Evolutionary conservation across 2,797 vertebrate genomes (phyloP), one percentile per base, ranked within the genome.

Genomic region (Rhinogobio ventralis): DNA sequence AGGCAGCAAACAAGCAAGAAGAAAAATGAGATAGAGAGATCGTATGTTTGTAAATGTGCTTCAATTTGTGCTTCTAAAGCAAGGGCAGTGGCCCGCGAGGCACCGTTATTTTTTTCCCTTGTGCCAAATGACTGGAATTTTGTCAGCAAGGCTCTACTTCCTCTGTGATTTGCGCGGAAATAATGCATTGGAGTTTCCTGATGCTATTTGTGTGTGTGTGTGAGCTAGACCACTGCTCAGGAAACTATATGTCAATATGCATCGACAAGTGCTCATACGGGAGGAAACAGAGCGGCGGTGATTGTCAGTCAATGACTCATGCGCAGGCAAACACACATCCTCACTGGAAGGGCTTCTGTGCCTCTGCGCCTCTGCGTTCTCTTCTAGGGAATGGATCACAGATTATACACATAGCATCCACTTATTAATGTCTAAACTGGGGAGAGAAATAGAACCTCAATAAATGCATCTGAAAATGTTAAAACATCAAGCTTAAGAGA

Each of bases 301-400:
- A 62, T 28, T 81, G 66, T 71, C 82, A 78, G 42, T 81, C 72
- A 28, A 45, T 81, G 79, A 87, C 33, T 85, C 86, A 87, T 30
- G 74, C 4, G 11, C 10, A 46, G 20, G 0, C 71, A 62, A 62
- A 64, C 83, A 51, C 60, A 64, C 45, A 53, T 46, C 30, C 79
- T 57, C 69, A 45, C 85, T 79, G 14, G 60, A 73, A 53, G 73
- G 68, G 15, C 42, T 83, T 51, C 55, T 72, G 45, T n/a, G 28
- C 60, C 13, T 36, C 77, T 45, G 60, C 28, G 28, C 60, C 13
- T 36, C 77, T 45, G 60, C 28, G 28, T 28, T 74, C 60, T 76
- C 19, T 68, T 75, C 77, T 46, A 75, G 69, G 76, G 76, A 86
- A 67, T 28, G 7, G 28, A 67, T 80, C 76, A 83, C 86, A 75